Conservation (phyloP, 2,113 vertebrate genomes). For the Terrapene triunguis region DNA sequence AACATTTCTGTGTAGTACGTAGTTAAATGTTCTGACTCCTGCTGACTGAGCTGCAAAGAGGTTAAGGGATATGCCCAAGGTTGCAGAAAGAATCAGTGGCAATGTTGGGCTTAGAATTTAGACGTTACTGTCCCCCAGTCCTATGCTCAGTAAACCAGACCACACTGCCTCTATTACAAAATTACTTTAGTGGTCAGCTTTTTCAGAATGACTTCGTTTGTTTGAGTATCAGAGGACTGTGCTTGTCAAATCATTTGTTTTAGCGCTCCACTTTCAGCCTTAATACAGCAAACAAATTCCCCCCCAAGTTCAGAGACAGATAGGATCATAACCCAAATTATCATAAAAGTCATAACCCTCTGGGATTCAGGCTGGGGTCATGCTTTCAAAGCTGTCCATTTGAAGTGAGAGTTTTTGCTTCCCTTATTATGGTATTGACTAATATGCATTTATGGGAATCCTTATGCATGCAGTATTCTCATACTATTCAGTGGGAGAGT, state of each 20-base stretch:
- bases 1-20: background rate
- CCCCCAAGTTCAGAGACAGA: background rate
- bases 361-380: background rate
- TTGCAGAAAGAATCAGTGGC: background rate
- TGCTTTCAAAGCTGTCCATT: background rate
- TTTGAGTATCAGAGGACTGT: background rate
- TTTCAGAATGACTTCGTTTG: slow-evolving; percentile 27
- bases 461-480: background rate
- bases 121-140: background rate
- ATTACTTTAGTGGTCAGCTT: background rate
- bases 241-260: slow-evolving; percentile 45
- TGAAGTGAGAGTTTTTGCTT: background rate
- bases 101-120: background rate
- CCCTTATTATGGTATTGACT: background rate
- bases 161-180: slow-evolving; percentile 56
- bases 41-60: background rate
- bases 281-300: background rate
- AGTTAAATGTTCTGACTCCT: background rate
- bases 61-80: background rate
- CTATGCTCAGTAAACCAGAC: rapidly evolving
- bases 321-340: slow-evolving; percentile 53
- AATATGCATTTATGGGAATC: background rate
- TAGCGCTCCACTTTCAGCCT: background rate
- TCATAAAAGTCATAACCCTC: background rate
- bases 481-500: background rate